Evolutionary conservation across 1,140 invertebrate species (phyloP), one percentile per base, ranked within the genome.

Genomic region (Ooceraea biroi): DNA sequence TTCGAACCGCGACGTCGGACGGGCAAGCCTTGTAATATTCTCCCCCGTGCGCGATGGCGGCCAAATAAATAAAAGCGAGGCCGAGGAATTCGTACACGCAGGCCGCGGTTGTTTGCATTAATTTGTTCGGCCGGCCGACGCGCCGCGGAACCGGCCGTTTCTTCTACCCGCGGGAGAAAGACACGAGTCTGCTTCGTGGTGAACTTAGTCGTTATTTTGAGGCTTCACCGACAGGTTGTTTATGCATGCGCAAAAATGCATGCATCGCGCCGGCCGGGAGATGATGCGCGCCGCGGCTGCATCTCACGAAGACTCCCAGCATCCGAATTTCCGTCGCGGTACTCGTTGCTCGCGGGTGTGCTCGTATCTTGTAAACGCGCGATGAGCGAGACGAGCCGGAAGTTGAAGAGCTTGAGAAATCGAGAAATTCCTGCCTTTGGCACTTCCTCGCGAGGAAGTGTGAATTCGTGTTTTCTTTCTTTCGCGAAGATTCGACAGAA

Each of bases 211-310:
- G 36, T 57, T 78, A 57, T 36, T 58, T 27, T 8, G 50, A 80
- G 36, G 57, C 14, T 46, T 57, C 36, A 69, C 22, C 36, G 65
- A 69, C 36, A 17, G n/a, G 76, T 57, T 78, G 76, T 69, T 69
- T 58, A 71, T 57, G 65, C 76, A 80, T n/a, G 65, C 52, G 68
- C 48, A 44, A 78, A 69, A 68, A 55, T 69, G n/a, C n/a, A n/a
- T n/a, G n/a, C n/a, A n/a, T n/a, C n/a, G n/a, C 68, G 48, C 36
- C 46, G 61, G 74, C 14, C 46, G 60, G 44, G 60, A 25, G 57
- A 66, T 66, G n/a, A 46, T 77, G 60, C n/a, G n/a, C 74, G 44
- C 44, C 46, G 61, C 27, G 44, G 27, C 57, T n/a, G 41, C 17
- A 52, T 19, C 30, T 74, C 71, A 78, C 60, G 61, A 44, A 77